Base-by-base conservation (phyloP, 2,113 vertebrate genomes). In the Petromus typicus region DNA sequence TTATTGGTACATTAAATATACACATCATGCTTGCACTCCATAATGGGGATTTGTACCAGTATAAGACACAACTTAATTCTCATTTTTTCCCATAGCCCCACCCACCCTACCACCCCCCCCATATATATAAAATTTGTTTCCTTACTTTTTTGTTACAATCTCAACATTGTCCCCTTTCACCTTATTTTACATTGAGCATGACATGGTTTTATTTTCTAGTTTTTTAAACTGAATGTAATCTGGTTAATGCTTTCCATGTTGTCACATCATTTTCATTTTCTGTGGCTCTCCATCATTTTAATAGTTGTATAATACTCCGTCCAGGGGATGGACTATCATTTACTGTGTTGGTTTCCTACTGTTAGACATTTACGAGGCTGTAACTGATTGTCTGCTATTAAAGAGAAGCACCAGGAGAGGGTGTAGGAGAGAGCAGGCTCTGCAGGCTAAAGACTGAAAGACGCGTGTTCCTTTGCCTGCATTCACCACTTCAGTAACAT, bases 301-400 rank as follows among this genome's bases (percentile, higher is more conserved):
- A 97, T 91, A 94, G 97, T 87, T 96, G 93, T 69, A 56, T 97
- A 97, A 94, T 97, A 97, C 94, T 97, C 96, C 93, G 84, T 91
- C 61, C 79, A 71, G 86, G 76, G 75, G 57, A 90, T 63, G 22
- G 64, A 91, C 64, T 59, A 5, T 94, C 83, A 97, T 96, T 96
- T 89, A 83, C 75, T 32, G 75, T 89, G 84, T 43, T 0, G 1
- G 34, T 51, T 63, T 69, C 75, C 86, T 87, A 20, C 56, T 73
- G 69, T 96, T 96, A 94, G 96, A 95, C 86, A 90, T 96, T n/a
- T 96, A 94, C 0, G 57, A 94, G 93, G 75, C 91, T 95, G 22
- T 97, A 94, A 95, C 69, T 7, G 30, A 84, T 96, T 1, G 0
- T 89, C 54, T 78, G 89, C 79, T 92, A 22, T 89, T 95, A 89